Percentiles rank a stretch among this genome's conserved stretches.
Conservation (phyloP, 1,140 invertebrate genomes). For the Apis dorsata region DNA sequence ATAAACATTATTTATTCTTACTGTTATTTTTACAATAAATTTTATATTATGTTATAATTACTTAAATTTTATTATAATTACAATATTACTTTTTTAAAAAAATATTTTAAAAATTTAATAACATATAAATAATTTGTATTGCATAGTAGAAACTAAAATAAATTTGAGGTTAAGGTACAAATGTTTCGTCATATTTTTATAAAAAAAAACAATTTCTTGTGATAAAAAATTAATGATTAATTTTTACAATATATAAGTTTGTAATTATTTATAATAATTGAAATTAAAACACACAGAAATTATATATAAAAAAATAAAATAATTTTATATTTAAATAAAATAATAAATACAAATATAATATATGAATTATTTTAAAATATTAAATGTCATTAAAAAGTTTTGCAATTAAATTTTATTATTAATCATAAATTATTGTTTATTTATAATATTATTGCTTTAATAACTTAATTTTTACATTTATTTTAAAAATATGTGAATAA, state of each 20-base stretch:
- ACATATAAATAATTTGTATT: background rate
- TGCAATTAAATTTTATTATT: too few relatives aligned
- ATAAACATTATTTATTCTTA: background rate
- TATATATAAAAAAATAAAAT: background rate
- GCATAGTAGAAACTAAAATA: background rate
- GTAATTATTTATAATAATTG: background rate
- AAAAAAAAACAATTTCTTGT: too few relatives aligned
- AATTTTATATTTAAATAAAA: background rate
- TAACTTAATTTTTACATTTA: too few relatives aligned
- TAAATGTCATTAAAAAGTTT: too few relatives aligned
- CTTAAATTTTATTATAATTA: background rate
- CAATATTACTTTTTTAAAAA: background rate
- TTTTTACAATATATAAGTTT: background rate
- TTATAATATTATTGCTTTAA: too few relatives aligned
- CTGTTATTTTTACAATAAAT: background rate
- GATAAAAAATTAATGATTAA: background rate
- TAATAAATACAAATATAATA: background rate
- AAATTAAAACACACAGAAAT: background rate
- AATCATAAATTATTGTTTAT: too few relatives aligned
- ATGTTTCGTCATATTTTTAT: background rate
- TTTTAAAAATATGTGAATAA: too few relatives aligned
- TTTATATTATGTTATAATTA: background rate
- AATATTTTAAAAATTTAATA: slow-evolving; percentile 2
- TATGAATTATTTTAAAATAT: too few relatives aligned
- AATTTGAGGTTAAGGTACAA: slow-evolving; percentile 12